Base-by-base conservation (phyloP, 2,888 invertebrate species). In the Clunio marinus region DNA sequence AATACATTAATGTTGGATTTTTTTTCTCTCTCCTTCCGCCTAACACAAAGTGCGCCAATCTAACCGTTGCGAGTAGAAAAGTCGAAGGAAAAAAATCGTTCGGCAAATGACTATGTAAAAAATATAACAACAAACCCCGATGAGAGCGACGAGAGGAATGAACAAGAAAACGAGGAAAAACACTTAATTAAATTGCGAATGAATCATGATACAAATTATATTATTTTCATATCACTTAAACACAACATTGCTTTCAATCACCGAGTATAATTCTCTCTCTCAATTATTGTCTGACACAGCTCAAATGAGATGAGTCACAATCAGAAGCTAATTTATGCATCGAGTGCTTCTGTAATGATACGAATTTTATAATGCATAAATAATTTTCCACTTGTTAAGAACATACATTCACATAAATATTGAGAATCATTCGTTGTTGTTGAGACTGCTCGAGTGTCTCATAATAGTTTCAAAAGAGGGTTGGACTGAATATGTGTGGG, bases 121-220 rank as follows among this genome's bases (percentile, higher is more conserved):
- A 13, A 17, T n/a, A 13, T 24, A 22, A 25, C 15, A 57, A 5
- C 25, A 32, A 63, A 27, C 37, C 22, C 15, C 24, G 17, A 27
- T 37, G 22, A 22, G 60, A 28, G 41, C n/a, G n/a, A n/a, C 22
- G n/a, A n/a, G n/a, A n/a, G n/a, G n/a, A n/a, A n/a, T n/a, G n/a
- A n/a, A n/a, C n/a, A n/a, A n/a, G n/a, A n/a, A n/a, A 27, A 57
- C 57, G 57, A 60, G 60, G 60, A 46, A 45, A 63, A 46, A 46
- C 63, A 63, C 63, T 63, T 63, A 63, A 63, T 63, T 63, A 63
- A 63, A 63, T 63, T 41, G 63, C 27, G 63, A 63, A 63, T 63
- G 63, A 63, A 63, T 63, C 63, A 63, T 63, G 63, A 63, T 63
- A 46, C 37, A 51, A 51, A 51, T 51, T 51, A 51, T 20, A 51